A percentile compares a stretch with the other conserved stretches of the same genome.
Conservation (phyloP, 2,888 invertebrate genomes). For the Agrilus mali region DNA sequence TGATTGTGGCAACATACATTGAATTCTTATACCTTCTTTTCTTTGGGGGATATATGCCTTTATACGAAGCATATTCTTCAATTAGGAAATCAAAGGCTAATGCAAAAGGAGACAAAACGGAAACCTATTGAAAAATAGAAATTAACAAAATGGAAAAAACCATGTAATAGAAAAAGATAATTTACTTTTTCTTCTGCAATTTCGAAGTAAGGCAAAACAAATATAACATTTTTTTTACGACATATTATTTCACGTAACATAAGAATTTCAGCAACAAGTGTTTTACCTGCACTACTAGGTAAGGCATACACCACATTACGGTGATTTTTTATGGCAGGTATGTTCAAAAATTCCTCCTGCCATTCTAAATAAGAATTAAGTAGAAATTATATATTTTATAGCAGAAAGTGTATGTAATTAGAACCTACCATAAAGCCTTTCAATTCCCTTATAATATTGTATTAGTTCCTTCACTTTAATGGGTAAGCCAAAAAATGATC, state of each 20-base stretch:
- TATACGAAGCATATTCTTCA: conserved; percentile 91
- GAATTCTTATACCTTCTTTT: conserved; percentile 61
- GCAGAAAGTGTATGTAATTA: conserved; percentile 1
- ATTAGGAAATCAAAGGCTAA: conserved; percentile 76
- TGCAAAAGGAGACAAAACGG: conserved; percentile 75
- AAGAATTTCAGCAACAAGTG: conserved; percentile 89
- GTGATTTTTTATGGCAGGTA: conserved; percentile 57
- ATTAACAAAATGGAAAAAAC: background rate
- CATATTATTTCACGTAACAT: conserved; percentile 78
- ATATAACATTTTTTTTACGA: conserved; percentile 68
- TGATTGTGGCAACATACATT: conserved; percentile 87
- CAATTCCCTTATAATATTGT: conserved; percentile 63
- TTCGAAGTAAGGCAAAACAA: conserved; percentile 89
- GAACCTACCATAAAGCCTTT: conserved; percentile 63
- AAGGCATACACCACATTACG: conserved; percentile 83
- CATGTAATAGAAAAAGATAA: conserved; percentile 1
- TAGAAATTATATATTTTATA: background rate
- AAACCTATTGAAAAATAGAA: conserved; percentile 44
- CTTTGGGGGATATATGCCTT: conserved; percentile 71
- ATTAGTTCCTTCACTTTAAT: conserved; percentile 55
- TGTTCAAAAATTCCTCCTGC: conserved; percentile 83
- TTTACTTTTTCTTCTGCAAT: conserved; percentile 95
- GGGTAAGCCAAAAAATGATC: conserved; percentile 71
- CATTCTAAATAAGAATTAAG: conserved; percentile 52
- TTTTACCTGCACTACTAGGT: conserved; percentile 96